A percentile compares a stretch with the other conserved stretches of the same genome.
Evolutionary conservation across 1,140 invertebrate species (phyloP).

Genomic region (Melipona quadrifasciata): DNA sequence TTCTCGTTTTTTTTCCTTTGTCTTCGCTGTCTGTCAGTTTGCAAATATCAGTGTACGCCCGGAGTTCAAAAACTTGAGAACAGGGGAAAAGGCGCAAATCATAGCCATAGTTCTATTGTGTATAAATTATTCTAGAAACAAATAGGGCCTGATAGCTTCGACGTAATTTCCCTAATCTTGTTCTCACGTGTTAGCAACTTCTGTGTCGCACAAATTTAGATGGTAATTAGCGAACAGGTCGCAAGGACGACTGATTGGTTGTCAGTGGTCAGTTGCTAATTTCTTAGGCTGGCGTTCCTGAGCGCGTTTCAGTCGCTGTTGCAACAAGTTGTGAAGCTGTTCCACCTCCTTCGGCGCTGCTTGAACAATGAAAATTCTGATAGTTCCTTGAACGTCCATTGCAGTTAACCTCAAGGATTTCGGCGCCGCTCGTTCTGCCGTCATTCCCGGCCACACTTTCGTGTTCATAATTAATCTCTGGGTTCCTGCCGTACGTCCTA

Average conservation of each 20-base stretch:
- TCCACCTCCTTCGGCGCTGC: conserved; percentile 90
- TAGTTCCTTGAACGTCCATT: conserved; percentile 90
- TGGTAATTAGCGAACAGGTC: conserved; percentile 32
- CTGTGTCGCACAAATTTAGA: conserved; percentile 35
- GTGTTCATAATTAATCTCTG: conserved; percentile 95
- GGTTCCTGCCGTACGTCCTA: conserved; percentile 93
- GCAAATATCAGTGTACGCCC: conserved; percentile 26
- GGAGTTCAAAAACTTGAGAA: conserved; percentile 23
- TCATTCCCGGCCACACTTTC: conserved; percentile 97
- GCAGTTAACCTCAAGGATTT: conserved; percentile 95
- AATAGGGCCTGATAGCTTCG: conserved; percentile 15
- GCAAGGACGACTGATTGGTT: conserved; percentile 29
- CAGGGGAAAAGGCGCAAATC: conserved; percentile 59
- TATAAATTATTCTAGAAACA: conserved; percentile 25
- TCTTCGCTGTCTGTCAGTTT: not conserved
- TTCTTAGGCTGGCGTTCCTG: conserved; percentile 78
- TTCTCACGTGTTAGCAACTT: conserved; percentile 46
- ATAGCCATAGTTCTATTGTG: conserved; percentile 58
- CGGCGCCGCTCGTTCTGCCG: conserved; percentile 90
- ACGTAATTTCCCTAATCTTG: not conserved
- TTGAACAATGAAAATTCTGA: conserved; percentile 93
- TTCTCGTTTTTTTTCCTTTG: not conserved
- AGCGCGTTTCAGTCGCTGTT: conserved; percentile 84
- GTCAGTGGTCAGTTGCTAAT: conserved; percentile 78
- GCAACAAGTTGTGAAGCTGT: conserved; percentile 87